Evolutionary conservation across 2,113 vertebrate genomes (phyloP).

Genomic region (Oreochromis tanganicae): DNA sequence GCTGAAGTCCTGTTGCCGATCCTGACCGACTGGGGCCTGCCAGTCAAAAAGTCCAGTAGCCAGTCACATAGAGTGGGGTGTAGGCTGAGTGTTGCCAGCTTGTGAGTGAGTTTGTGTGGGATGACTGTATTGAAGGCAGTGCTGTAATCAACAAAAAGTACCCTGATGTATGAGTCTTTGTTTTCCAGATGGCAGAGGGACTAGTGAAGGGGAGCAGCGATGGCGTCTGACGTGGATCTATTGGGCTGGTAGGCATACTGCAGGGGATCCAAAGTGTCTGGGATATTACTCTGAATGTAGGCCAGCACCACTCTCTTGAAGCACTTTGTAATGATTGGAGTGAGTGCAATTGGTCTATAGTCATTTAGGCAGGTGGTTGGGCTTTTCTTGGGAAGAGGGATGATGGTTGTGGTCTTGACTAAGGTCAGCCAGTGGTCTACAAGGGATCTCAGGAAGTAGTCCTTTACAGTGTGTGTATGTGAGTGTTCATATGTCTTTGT

Average conservation of each 20-base stretch:
- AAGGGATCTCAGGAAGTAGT: slow-evolving; percentile 50
- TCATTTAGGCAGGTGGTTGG: not conserved
- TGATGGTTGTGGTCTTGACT: not conserved
- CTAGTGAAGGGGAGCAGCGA: not conserved
- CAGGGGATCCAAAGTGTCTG: not conserved
- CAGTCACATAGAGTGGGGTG: not conserved
- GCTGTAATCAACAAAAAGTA: not conserved
- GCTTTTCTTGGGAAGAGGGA: not conserved
- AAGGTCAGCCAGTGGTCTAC: slow-evolving; percentile 55
- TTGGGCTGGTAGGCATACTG: not conserved
- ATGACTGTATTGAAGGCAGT: accelerated
- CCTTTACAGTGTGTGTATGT: slow-evolving; percentile 35
- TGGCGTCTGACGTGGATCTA: not conserved
- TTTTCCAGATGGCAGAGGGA: not conserved
- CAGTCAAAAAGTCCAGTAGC: not conserved
- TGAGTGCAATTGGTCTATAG: not conserved
- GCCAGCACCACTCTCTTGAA: not conserved
- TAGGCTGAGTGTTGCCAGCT: not conserved
- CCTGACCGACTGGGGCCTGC: not conserved
- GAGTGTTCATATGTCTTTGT: not conserved
- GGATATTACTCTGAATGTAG: not conserved
- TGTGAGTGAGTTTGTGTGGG: not conserved
- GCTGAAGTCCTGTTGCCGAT: no score
- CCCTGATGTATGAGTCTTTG: not conserved
- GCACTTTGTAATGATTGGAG: not conserved